Conservation (phyloP, 1,140 invertebrate species). For the Drosophila insularis region DNA sequence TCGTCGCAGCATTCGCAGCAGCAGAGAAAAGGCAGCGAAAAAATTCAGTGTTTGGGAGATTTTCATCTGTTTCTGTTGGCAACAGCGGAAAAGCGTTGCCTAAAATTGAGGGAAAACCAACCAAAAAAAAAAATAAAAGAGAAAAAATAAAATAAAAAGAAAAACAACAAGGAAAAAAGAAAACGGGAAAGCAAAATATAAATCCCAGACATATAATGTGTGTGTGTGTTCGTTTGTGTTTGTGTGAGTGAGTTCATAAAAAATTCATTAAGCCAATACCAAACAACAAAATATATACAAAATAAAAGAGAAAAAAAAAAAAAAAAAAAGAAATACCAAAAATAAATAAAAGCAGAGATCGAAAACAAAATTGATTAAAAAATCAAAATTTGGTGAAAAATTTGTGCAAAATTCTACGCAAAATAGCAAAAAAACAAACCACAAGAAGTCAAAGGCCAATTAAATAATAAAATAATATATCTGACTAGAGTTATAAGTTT, state of each 20-base stretch:
- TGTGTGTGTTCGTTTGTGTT: conserved; percentile 17
- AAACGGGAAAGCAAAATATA: conserved; percentile 4
- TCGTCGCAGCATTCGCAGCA: not conserved
- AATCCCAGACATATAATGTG: conserved; percentile 8
- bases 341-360: not conserved
- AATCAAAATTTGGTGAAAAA: too few species aligned
- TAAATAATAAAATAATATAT: conserved; percentile 7
- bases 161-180: conserved; percentile 12
- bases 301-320: conserved; percentile 22
- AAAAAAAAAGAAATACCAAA: conserved; percentile 12
- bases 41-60: conserved; percentile 68
- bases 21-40: conserved; percentile 15
- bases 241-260: conserved; percentile 56
- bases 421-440: conserved; percentile 15
- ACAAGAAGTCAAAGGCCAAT: not conserved
- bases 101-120: conserved; percentile 11
- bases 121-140: conserved; percentile 19
- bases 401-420: conserved; percentile 29
- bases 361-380: not conserved
- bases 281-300: conserved; percentile 46
- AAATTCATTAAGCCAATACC: conserved; percentile 68
- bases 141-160: conserved; percentile 1
- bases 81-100: conserved; percentile 26
- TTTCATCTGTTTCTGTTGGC: conserved; percentile 57
- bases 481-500: conserved; percentile 25